Evolutionary conservation across 1,140 invertebrate genomes (phyloP), one percentile per base, ranked within the genome.

Genomic region (Antheraea mylitta): DNA sequence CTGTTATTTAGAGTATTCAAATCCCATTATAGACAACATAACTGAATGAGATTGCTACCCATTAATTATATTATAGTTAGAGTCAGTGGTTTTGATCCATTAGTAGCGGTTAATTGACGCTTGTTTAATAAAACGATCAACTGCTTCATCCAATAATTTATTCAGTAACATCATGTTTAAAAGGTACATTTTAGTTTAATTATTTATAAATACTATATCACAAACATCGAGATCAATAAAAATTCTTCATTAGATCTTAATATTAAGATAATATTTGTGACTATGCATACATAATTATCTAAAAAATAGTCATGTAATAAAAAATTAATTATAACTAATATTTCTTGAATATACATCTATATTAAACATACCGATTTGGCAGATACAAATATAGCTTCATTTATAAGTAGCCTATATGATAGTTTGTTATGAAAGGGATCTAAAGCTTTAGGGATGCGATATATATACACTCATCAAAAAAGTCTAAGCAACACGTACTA

Each of bases 221-320:
- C 72, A 74, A 68, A 70, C 70, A 70, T 72, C 45, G 68, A 75
- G 71, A 75, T 72, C 58, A 18, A 19, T 69, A 64, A 42, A 63
- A 18, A 68, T 4, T 58, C 30, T 30, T 61, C 30, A 69, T 63
- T 16, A 53, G 16, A 53, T 53, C 42, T 18, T 67, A 67, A 30
- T 38, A 30, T 53, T 58, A 53, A 53, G 45, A 53, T 13, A 53
- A 53, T 16, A 53, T 53, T 16, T 53, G 0, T 16, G 45, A n/a
- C 13, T 53, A 16, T 53, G 13, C 13, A 0, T 53, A 16, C 7
- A 6, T 16, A 53, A 6, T 16, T 53, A 16, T 53, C 45, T 48
- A 53, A 53, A n/a, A 53, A 53, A 16, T 16, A 2, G 45, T n/a
- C 16, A 53, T 13, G 45, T 6, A 53, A 42, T 42, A 11, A 42